Evolutionary conservation across 2,797 vertebrate genomes (phyloP), one percentile per base, ranked within the genome.

Genomic region (Galagoides demidoff): DNA sequence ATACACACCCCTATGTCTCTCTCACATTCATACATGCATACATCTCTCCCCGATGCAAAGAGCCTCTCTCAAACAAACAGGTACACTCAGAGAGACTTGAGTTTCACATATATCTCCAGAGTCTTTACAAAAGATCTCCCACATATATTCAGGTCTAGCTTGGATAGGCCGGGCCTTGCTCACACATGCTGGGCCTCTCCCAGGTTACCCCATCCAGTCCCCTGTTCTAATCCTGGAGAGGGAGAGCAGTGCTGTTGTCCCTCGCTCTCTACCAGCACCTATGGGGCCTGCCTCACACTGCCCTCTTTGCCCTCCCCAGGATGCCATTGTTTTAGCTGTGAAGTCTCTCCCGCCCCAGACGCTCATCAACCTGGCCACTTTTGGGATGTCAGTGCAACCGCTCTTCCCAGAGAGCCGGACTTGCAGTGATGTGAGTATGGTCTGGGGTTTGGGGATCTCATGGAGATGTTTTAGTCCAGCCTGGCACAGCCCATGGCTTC

Each of bases 291-390:
- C 34, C 10, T 92, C 93, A 97, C 17, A 3, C 70, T 34, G 9
- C 25, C 73, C 52, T 74, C 31, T 45, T 31, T 11, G 43, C 13
- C 77, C 79, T 68, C 92, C 76, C 66, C 97, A 99, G 99, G 99
- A 99, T 85, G 99, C 99, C 81, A 98, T 99, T 98, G 93, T 99
- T 97, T 98, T 99, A 96, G 99, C 99, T 5, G 95, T 99, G 97
- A 99, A 99, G 98, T 99, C 99, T 83, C 99, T 99, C 52, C 99
- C 99, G 0, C 97, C 99, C 1, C 98, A 99, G 95, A 99, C 99
- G 0, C 98, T 99, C 98, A 97, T 99, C 97, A 99, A 99, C 97
- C 61, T 99, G 0, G 98, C 99, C 16, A 95, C 98, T 82, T 99
- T 99, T 0, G 98, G 99, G 11, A 76, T 98, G 0, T 98, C 98